phyloP scores from a whole-genome alignment of 2,797 vertebrate genomes.

The Petrocephalus schoutedeni region DNA sequence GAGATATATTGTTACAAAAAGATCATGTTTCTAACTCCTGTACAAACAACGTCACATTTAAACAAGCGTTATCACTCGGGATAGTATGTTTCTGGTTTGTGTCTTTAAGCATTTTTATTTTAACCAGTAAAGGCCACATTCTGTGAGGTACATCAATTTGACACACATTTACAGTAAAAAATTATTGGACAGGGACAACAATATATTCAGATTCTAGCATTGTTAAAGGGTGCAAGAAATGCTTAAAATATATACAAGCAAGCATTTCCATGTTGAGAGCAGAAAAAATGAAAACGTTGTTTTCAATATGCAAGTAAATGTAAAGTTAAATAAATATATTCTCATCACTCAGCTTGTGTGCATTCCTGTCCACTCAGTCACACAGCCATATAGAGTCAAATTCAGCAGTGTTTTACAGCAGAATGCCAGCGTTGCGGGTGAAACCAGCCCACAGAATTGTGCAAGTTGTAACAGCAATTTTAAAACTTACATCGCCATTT shows the following conservation, averaged over 20 bases:
- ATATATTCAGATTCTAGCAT: not conserved
- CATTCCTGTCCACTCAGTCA: not conserved
- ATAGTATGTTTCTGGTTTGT: not conserved
- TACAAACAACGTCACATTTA: not conserved
- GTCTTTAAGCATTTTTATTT: constrained; percentile 2
- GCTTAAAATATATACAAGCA: not conserved
- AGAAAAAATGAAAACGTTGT: not conserved
- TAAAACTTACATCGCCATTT: not conserved
- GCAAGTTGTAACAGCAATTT: not conserved
- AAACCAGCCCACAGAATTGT: not conserved
- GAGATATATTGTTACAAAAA: not conserved
- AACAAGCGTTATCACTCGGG: not conserved
- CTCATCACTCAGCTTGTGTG: not conserved
- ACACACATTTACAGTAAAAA: not conserved
- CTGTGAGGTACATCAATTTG: not conserved
- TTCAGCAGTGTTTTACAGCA: not conserved
- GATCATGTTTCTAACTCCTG: not conserved
- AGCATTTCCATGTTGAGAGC: not conserved
- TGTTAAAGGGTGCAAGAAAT: not conserved
- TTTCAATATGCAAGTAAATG: not conserved
- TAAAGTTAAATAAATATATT: not conserved
- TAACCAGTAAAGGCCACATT: not conserved
- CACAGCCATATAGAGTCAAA: not conserved
- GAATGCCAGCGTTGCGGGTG: not conserved
- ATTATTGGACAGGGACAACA: not conserved